Evolutionary conservation across 2,888 invertebrate species (phyloP), one percentile per base, ranked within the genome.

Genomic region (Ichneumon xanthorius): DNA sequence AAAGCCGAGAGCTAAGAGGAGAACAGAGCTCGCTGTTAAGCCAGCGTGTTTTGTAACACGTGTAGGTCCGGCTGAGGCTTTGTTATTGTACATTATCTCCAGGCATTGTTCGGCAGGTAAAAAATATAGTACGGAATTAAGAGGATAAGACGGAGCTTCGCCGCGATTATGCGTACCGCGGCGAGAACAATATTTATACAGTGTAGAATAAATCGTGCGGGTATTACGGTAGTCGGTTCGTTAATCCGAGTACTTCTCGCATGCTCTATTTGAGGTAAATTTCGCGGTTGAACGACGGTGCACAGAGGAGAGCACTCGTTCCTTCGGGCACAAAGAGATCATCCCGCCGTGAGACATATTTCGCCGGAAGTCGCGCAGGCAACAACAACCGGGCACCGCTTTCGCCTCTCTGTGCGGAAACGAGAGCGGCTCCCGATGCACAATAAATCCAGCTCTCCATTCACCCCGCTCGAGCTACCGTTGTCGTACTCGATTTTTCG

Each of bases 261-360:
- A 22, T 65, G 65, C 68, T 19, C 45, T 22, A 68, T 81, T 76
- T 58, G 63, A 50, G 61, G 53, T 30, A 45, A 63, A 81, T 73
- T 67, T 53, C n/a, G 7, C 40, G 45, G 63, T 61, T 30, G 11
- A 22, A 61, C 16, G 40, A 22, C 16, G 6, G 37, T 26, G 14
- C n/a, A 58, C 9, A 40, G 63, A 63, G 14, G 70, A 45, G 63
- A 58, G n/a, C 6, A 16, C 40, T 71, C 75, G 63, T 22, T 61
- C n/a, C 37, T 75, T 53, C 22, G 45, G 58, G 65, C 78, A 88
- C 88, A 89, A 89, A 89, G 87, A 86, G 88, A 85, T 89, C 87
- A 86, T 87, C 82, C 11, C 84, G 77, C 50, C 77, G 87, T 73
- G 84, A 85, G 84, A 86, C 84, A 82, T 84, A 82, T 87, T 88